Evolutionary conservation across 1,140 invertebrate species (phyloP), one percentile per base, ranked within the genome.

Genomic region (Hycleus phaleratus): DNA sequence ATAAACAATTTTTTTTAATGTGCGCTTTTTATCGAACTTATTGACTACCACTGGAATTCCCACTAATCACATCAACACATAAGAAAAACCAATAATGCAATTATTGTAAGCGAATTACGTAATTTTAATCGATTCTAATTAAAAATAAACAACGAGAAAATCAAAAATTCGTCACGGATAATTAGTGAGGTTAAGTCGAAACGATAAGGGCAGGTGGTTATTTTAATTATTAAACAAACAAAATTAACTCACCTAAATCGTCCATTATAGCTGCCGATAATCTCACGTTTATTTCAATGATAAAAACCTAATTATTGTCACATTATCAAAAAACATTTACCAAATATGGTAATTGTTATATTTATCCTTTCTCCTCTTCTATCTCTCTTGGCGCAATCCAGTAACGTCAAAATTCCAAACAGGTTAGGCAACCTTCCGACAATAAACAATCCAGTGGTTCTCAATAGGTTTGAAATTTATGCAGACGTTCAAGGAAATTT

Each of bases 341-440:
- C 48, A 39, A 49, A 26, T 32, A 49, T 11, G 25, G 25, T 48
- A 18, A 5, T 18, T n/a, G 3, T 48, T 18, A 18, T 18, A 18
- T 18, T 18, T 18, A 18, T 18, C 18, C 18, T 32, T 32, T 32
- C 7, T 32, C 7, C 7, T 32, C 4, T 32, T 32, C 32, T 4
- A 7, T 7, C 32, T 32, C 4, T 45, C 49, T 50, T 57, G 38
- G 5, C 47, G 43, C n/a, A 45, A 43, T 26, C 39, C 56, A 44
- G 47, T 12, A 45, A 24, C 38, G 26, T 9, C 10, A 39, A 40
- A 49, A 47, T 56, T 47, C 55, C 55, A 49, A 18, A 49, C 55
- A 49, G 56, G 32, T 38, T 50, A 50, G 56, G 48, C 55, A 57
- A 57, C 55, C 55, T 49, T 57, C 24, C 26, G 49, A 57, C 54